phyloP scores from a whole-genome alignment of 2,113 vertebrate species.

The Dromaius novaehollandiae region DNA sequence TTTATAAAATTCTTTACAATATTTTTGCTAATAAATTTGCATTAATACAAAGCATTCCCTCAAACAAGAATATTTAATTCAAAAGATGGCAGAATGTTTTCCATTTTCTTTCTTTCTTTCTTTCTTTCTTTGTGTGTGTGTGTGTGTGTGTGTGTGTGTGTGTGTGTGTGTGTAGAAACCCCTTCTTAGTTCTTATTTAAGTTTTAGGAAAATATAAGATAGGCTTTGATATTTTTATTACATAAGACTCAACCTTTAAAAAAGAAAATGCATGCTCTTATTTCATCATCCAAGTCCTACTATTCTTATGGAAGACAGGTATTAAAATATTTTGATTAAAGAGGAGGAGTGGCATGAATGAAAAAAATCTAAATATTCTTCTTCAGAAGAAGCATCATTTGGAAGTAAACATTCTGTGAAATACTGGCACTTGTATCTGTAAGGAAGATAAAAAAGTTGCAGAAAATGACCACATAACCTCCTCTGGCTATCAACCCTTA shows the following conservation, averaged over 20 bases:
- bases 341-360: neutral
- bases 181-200: neutral
- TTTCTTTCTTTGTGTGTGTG: neutral
- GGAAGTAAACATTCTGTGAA: neutral
- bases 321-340: neutral
- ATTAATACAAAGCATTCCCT: neutral
- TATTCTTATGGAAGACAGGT: neutral
- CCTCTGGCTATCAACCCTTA: neutral
- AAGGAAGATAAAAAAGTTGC: neutral
- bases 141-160: rapidly evolving
- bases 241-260: neutral
- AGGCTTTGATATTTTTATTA: neutral
- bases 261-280: neutral
- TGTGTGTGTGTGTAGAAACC: neutral
- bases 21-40: neutral
- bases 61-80: neutral
- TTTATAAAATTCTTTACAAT: neutral
- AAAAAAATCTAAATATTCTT: neutral
- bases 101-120: too few relatives aligned
- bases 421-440: neutral
- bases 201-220: neutral
- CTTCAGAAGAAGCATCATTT: neutral
- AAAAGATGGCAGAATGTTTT: neutral
- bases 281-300: neutral
- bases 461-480: rapidly evolving